phyloP scores from a whole-genome alignment of 1,140 invertebrate species.

The Drosophila pseudoananassae region DNA sequence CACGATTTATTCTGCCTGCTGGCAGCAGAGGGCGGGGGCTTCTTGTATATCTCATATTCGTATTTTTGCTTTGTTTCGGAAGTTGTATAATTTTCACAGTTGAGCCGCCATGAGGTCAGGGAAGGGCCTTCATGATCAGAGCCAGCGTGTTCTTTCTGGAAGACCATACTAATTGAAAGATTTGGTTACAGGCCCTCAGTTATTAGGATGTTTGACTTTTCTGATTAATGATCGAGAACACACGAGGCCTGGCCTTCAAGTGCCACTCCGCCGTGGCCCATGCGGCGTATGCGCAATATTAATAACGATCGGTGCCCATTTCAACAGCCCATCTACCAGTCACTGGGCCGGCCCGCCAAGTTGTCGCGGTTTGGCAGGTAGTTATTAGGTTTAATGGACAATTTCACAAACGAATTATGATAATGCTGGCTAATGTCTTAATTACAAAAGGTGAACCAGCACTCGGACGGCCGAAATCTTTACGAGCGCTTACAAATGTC shows the following conservation, averaged over 20 bases:
- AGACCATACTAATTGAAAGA: background rate
- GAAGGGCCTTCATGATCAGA: conserved; percentile 31
- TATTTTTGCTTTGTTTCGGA: conserved; percentile 28
- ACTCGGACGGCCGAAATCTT: conserved; percentile 33
- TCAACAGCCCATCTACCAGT: conserved; percentile 17
- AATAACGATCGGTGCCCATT: conserved; percentile 19
- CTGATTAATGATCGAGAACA: background rate
- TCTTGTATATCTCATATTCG: background rate
- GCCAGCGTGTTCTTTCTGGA: background rate
- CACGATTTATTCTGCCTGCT: conserved; percentile 36
- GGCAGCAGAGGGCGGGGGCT: conserved; percentile 3
- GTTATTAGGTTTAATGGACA: conserved; percentile 53
- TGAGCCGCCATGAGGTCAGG: conserved; percentile 39
- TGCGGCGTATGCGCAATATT: conserved; percentile 9
- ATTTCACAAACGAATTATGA: conserved; percentile 63
- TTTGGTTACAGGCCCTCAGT: background rate
- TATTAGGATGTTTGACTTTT: background rate
- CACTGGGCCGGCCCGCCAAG: conserved; percentile 5
- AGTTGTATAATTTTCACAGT: conserved; percentile 51
- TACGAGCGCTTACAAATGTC: conserved; percentile 51
- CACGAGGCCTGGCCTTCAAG: background rate
- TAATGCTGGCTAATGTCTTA: conserved; percentile 59
- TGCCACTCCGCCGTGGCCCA: background rate
- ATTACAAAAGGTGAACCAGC: conserved; percentile 42
- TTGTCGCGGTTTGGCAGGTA: conserved; percentile 44